These are phyloP conservation scores for Tiliacea citrago DNA, from an alignment of 2,888 invertebrate species.

Conservation along the genomic window DNA sequence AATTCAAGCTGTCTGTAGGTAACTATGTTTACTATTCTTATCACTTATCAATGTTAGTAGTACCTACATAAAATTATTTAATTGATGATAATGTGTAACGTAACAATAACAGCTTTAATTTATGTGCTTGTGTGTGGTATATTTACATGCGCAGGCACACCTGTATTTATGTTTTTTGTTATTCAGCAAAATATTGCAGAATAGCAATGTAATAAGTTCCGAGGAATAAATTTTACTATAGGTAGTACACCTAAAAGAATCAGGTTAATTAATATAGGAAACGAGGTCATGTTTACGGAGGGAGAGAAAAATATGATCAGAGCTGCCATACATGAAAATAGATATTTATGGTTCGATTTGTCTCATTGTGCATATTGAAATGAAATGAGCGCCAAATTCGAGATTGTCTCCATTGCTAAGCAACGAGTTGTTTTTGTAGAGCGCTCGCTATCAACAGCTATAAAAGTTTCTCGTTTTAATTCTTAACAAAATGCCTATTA, in stretches of 20 bases:
- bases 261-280: conserved; percentile 2
- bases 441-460: neutral
- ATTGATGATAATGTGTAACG: conserved; percentile 14
- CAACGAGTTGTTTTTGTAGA: conserved; percentile 40
- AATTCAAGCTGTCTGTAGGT: neutral
- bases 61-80: conserved; percentile 16
- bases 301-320: neutral
- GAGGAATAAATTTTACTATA: neutral
- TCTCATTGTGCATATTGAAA: conserved; percentile 23
- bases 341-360: neutral
- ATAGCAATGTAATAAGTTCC: neutral
- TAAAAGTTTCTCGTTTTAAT: neutral
- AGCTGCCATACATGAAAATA: conserved; percentile 36
- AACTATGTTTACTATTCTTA: conserved; percentile 29
- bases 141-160: neutral
- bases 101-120: neutral
- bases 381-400: conserved; percentile 43
- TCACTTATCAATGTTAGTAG: conserved; percentile 32
- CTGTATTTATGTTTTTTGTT: neutral
- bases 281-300: conserved; percentile 39
- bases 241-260: neutral
- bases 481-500: conserved; percentile 92
- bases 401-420: conserved; percentile 47
- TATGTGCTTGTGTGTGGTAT: neutral
- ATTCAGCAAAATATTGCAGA: neutral